These are phyloP conservation scores for Palaemon carinicauda DNA, from an alignment of 1,140 invertebrate genomes.

Conservation along the genomic window DNA sequence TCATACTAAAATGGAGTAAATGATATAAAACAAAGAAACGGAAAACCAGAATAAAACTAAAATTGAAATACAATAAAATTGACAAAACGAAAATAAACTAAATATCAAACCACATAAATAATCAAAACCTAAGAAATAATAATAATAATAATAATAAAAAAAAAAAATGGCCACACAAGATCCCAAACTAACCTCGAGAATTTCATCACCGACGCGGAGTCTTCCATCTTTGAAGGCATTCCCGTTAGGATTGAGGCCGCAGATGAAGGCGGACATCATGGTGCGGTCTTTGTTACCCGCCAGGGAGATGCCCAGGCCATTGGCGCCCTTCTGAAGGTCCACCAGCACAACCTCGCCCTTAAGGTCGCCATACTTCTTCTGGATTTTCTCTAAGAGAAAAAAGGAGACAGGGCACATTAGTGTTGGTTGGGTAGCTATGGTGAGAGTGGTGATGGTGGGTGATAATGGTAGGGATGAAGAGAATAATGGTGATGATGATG, in stretches of 20 bases:
- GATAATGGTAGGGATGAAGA: neutral
- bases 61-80: too few relatives aligned
- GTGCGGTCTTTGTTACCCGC: slow-evolving; percentile 93
- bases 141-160: too few relatives aligned
- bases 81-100: too few relatives aligned
- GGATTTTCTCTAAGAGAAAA: slow-evolving; percentile 80
- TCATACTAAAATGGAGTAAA: too few relatives aligned
- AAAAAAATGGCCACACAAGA: too few relatives aligned
- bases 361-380: slow-evolving; percentile 87
- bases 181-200: slow-evolving; percentile 88
- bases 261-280: slow-evolving; percentile 96
- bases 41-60: too few relatives aligned
- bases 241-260: slow-evolving; percentile 90
- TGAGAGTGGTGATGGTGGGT: neutral
- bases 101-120: too few relatives aligned
- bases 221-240: slow-evolving; percentile 77
- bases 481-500: neutral
- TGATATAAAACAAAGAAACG: too few relatives aligned
- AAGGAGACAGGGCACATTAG: slow-evolving; percentile 17
- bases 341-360: slow-evolving; percentile 75
- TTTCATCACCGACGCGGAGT: slow-evolving; percentile 92
- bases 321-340: slow-evolving; percentile 71
- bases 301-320: slow-evolving; percentile 86
- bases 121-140: too few relatives aligned
- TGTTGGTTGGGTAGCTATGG: neutral